Base-by-base conservation (phyloP, 2,888 invertebrate genomes). In the Torymus aiolomorphi region DNA sequence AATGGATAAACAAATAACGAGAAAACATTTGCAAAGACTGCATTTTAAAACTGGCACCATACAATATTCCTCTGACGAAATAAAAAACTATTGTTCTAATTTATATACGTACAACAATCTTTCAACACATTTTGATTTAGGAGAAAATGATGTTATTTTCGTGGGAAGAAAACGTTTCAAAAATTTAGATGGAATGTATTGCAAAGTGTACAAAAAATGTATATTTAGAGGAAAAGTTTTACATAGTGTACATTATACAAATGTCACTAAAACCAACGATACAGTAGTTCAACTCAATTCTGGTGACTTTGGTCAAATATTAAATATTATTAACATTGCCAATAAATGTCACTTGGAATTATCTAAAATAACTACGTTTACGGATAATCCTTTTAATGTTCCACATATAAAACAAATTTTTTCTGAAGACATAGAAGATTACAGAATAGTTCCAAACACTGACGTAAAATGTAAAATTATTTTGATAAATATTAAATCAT, bases 81-180 rank as follows among this genome's bases (percentile, higher is more conserved):
- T 57, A 2, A 57, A n/a, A 57, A 57, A n/a, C 16, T 57, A 57
- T 57, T 57, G 57, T n/a, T n/a, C 18, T 57, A 57, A 57, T 57
- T 61, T 61, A 61, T 61, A 13, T 61, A 61, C 14, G 16, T n/a
- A 57, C 5, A 57, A n/a, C n/a, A 57, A 14, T 57, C n/a, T 57
- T 13, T 57, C 57, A n/a, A 57, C 57, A 57, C n/a, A 57, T n/a
- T 57, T n/a, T 57, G n/a, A 57, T 57, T 57, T n/a, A 4, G 57
- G 57, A 57, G 57, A 57, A 57, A 16, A 57, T 57, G 57, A 57
- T 57, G 57, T 57, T n/a, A n/a, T 2, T 57, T 57, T 57, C 16
- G 16, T n/a, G 16, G 14, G 16, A 16, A n/a, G 10, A n/a, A 57
- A 57, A 13, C 57, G n/a, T 16, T 57, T n/a, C n/a, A n/a, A n/a